A percentile compares a stretch with the other conserved stretches of the same genome.
These are phyloP conservation scores for Eurytoma californica DNA, from an alignment of 2,888 invertebrate genomes.

Conservation along the genomic window DNA sequence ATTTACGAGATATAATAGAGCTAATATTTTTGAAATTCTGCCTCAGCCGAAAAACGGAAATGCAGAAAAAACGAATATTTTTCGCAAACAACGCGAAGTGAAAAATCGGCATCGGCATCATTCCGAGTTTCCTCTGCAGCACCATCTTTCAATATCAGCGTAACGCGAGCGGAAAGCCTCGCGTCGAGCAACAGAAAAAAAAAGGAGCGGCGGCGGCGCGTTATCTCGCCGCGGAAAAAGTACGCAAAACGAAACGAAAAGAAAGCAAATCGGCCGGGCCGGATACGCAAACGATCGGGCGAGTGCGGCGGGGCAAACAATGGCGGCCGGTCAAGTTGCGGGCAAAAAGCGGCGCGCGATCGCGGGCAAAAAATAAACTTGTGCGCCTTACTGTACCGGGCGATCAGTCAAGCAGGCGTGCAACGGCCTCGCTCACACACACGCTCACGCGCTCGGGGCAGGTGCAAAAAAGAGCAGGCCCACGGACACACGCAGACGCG, in stretches of 20 bases:
- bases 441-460: conserved; percentile 17
- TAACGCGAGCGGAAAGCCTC: no score
- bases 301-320: background rate
- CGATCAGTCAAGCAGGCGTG: background rate
- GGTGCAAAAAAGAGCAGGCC: conserved; percentile 45
- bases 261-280: background rate
- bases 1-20: no score
- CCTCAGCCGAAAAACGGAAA: no score
- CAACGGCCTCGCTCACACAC: background rate
- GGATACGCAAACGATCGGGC: background rate
- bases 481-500: background rate
- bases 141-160: no score
- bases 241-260: background rate
- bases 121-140: no score
- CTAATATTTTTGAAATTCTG: no score
- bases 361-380: conserved; percentile 22
- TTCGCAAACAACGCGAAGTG: no score
- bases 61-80: no score
- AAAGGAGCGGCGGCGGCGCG: no score
- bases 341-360: background rate
- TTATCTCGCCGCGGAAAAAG: no score
- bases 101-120: no score
- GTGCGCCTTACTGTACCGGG: conserved; percentile 34
- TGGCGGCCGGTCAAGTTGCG: conserved; percentile 16
- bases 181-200: no score